Conservation (phyloP, 2,797 vertebrate genomes). For the Hirundo rustica region DNA sequence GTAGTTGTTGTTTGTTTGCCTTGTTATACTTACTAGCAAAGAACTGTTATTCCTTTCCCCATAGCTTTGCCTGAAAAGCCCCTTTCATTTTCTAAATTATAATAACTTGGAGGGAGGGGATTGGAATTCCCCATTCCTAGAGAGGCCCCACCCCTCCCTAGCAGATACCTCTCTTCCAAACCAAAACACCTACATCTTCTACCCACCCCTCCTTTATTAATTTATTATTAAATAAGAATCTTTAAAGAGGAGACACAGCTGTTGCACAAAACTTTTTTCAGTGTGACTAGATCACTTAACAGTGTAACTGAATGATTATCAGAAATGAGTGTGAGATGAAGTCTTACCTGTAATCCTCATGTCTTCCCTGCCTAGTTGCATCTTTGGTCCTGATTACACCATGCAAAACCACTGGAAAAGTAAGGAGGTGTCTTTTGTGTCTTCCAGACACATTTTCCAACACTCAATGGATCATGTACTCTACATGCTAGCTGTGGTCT, state of each 20-base stretch:
- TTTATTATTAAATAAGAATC: not conserved
- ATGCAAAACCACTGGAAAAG: not conserved
- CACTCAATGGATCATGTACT: not conserved
- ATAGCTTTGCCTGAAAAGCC: too few species aligned
- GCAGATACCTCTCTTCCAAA: too few species aligned
- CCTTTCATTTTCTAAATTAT: too few species aligned
- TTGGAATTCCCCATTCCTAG: too few species aligned
- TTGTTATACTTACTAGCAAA: too few species aligned
- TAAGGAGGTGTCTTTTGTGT: not conserved
- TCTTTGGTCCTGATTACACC: not conserved
- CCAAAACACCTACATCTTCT: not conserved
- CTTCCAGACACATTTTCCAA: not conserved
- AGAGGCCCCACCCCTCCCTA: too few species aligned
- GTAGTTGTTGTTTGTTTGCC: too few species aligned
- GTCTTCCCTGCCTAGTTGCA: not conserved
- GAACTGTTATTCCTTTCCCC: too few species aligned
- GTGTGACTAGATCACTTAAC: not conserved
- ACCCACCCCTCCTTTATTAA: not conserved
- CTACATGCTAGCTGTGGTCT: not conserved
- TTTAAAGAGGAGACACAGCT: not conserved
- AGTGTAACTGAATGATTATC: not conserved
- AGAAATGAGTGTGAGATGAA: not conserved
- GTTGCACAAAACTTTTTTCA: not conserved
- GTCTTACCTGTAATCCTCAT: not conserved
- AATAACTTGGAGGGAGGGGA: too few species aligned